These are phyloP conservation scores for Hypanus sabinus DNA, from an alignment of 2,113 vertebrate species.

Conservation along the genomic window DNA sequence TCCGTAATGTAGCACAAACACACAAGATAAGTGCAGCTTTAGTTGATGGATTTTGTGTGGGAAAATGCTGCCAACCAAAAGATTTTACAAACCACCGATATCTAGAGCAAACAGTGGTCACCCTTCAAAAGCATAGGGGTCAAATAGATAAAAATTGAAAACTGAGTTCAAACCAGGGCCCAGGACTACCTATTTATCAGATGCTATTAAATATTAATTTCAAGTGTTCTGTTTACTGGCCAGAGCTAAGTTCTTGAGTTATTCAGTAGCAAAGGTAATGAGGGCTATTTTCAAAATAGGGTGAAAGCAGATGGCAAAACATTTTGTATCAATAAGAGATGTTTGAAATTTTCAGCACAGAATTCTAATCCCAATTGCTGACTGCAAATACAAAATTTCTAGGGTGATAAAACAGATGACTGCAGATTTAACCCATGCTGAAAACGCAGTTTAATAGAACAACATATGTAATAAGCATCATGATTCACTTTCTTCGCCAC, in stretches of 20 bases:
- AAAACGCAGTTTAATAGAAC: too few relatives aligned
- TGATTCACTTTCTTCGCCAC: too few relatives aligned
- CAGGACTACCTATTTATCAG: conserved; percentile 2
- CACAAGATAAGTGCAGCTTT: conserved; percentile 38
- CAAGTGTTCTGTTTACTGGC: not conserved
- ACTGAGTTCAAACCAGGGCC: not conserved
- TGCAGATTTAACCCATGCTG: too few relatives aligned
- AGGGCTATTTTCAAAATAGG: too few relatives aligned
- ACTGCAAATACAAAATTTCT: too few relatives aligned
- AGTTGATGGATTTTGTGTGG: conserved; percentile 39
- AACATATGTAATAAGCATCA: too few relatives aligned
- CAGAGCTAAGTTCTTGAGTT: not conserved
- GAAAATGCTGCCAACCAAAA: conserved; percentile 39
- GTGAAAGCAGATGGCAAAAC: too few relatives aligned
- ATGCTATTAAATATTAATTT: conserved; percentile 27
- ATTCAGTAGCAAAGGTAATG: not conserved
- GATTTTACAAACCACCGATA: conserved; percentile 39
- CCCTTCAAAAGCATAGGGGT: conserved; percentile 32
- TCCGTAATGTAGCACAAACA: conserved; percentile 18
- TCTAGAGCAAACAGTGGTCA: conserved; percentile 42
- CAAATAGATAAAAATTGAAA: conserved; percentile 39
- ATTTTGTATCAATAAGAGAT: too few relatives aligned
- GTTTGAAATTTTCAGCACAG: too few relatives aligned
- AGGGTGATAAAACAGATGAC: too few relatives aligned
- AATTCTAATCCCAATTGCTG: too few relatives aligned